Conservation (phyloP, 2,888 invertebrate species). For the Pycnomerus fuliginosus region DNA sequence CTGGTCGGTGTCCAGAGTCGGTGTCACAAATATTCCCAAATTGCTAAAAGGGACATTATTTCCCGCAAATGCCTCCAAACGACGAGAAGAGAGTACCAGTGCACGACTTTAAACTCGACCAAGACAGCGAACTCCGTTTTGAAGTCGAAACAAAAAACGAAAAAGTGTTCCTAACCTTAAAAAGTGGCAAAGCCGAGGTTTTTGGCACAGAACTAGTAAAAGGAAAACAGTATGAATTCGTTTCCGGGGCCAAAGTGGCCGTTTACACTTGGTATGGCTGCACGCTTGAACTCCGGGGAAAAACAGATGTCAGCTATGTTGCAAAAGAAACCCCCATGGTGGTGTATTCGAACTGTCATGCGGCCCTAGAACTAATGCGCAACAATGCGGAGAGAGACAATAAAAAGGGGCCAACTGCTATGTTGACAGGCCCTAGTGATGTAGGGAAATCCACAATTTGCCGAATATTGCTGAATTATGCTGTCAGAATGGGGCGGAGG, state of each 20-base stretch:
- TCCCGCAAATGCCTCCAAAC: too few relatives aligned
- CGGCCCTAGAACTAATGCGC: conserved; percentile 88
- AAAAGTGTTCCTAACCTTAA: conserved; percentile 79
- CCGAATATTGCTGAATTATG: conserved; percentile 89
- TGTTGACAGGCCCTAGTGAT: conserved; percentile 93
- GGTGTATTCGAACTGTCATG: conserved; percentile 94
- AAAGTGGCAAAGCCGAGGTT: conserved; percentile 89
- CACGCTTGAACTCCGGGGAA: conserved; percentile 79
- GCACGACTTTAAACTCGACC: conserved; percentile 80
- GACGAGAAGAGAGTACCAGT: too few relatives aligned
- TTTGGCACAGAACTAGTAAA: conserved; percentile 96
- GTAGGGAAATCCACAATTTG: conserved; percentile 92
- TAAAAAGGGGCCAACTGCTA: conserved; percentile 77
- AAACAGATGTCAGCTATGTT: conserved; percentile 90
- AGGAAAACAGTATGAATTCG: conserved; percentile 88
- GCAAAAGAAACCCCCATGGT: conserved; percentile 97
- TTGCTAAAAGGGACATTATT: too few relatives aligned
- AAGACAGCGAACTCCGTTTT: conserved; percentile 89
- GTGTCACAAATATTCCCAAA: too few relatives aligned
- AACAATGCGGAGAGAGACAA: conserved; percentile 74
- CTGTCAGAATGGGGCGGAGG: conserved; percentile 81
- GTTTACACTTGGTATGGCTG: conserved; percentile 97
- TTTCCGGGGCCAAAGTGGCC: conserved; percentile 89
- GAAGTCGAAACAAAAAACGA: conserved; percentile 88
- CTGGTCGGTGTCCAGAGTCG: too few relatives aligned